A percentile compares a stretch with the other conserved stretches of the same genome.
Evolutionary conservation across 2,113 vertebrate species (phyloP).

Genomic region (Corvus hawaiiensis): DNA sequence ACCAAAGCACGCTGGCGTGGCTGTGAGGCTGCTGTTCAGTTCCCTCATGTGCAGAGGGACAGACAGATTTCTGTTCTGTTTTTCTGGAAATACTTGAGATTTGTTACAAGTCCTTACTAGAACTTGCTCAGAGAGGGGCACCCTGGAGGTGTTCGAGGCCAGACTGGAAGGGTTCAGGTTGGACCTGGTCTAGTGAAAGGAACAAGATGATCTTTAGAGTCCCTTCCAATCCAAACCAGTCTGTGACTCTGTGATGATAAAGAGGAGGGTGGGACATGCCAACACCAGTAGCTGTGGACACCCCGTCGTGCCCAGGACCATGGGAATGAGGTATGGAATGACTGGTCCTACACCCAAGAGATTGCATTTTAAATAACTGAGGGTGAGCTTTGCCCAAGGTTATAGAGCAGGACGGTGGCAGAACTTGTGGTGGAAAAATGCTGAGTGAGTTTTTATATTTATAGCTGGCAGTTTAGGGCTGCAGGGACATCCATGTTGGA

Average conservation of each 20-base stretch:
- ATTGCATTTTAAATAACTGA: background rate
- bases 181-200: background rate
- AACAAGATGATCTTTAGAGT: background rate
- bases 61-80: background rate
- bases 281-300: background rate
- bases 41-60: background rate
- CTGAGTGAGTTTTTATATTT: conserved; percentile 35
- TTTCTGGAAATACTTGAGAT: background rate
- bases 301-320: background rate
- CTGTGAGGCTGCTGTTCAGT: background rate
- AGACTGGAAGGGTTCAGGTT: background rate
- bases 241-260: background rate
- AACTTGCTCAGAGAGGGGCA: background rate
- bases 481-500: background rate
- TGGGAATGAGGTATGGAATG: fast-evolving
- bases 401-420: background rate
- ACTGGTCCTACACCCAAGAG: background rate
- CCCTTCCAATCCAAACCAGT: background rate
- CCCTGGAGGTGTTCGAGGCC: background rate
- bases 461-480: conserved; percentile 17
- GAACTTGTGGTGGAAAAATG: background rate
- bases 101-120: background rate
- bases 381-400: conserved; percentile 16
- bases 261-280: background rate
- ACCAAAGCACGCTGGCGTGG: fast-evolving